Base-by-base conservation (phyloP, 1,140 invertebrate species). In the Aphaenogaster ashmeadi region DNA sequence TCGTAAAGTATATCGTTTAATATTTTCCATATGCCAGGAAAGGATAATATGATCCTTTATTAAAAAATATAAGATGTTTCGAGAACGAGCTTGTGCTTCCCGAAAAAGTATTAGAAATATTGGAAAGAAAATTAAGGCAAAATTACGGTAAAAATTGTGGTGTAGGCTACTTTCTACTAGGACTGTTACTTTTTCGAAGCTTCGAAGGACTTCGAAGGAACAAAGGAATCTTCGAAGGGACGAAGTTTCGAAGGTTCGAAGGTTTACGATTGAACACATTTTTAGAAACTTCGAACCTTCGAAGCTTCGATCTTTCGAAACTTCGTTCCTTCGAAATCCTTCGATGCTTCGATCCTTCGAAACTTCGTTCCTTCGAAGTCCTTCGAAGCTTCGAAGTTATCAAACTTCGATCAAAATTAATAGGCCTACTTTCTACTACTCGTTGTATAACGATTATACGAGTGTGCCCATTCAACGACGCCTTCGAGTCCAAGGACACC, bases 401-500 rank as follows among this genome's bases (percentile, higher is more conserved):
- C 27, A 27, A 27, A 1, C 27, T 27, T 27, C 27, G 27, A 27
- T 27, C 0, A 27, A 27, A 27, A 27, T 27, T 27, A 27, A 27
- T 27, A 27, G 4, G 11, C 2, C n/a, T n/a, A 41, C n/a, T 36
- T 81, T 66, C 36, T 36, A 44, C 47, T 67, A 27, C 3, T 66
- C 36, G 56, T 93, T 92, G 84, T 88, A 89, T 86, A 94, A 94
- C 64, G 41, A 89, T 89, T 91, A 86, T 15, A 41, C 88, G 84
- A 66, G 50, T 84, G 67, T 84, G 67, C 5, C 72, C 86, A 90
- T 91, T 89, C 84, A 92, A 88, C 87, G 86, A 89, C 88, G 90
- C 77, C 64, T 92, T 90, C 72, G 85, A 91, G 91, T 88, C 91
- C 93, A 94, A 94, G 93, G 94, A 94, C 91, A 92, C 38, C 93